A percentile compares a stretch with the other conserved stretches of the same genome.
Conservation (phyloP, 2,888 invertebrate genomes). For the Agonum fuliginosum region DNA sequence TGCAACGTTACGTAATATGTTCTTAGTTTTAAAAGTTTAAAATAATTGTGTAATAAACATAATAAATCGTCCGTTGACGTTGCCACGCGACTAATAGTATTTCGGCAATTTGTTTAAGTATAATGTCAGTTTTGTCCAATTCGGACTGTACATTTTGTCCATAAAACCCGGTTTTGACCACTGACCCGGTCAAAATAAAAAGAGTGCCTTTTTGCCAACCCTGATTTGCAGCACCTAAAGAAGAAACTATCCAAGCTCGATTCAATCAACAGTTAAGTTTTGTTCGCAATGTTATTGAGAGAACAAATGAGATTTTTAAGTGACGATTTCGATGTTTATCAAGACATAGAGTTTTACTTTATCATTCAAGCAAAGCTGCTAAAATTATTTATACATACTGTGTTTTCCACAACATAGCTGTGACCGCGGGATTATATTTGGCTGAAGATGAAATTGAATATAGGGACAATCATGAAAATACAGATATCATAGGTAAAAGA, state of each 20-base stretch:
- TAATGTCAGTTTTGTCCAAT: no score
- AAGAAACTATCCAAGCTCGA: conserved; percentile 1
- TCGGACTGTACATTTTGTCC: no score
- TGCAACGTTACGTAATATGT: no score
- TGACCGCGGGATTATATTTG: not conserved
- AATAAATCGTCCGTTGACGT: no score
- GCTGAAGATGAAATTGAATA: not conserved
- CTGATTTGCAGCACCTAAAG: not conserved
- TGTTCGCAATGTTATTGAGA: conserved; percentile 9
- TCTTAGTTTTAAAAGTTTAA: no score
- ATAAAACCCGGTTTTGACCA: no score
- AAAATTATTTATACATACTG: conserved; percentile 24
- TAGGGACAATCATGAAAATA: no score
- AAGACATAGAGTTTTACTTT: conserved; percentile 6
- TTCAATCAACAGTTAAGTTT: conserved; percentile 5
- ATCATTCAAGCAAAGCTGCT: conserved; percentile 21
- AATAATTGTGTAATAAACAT: no score
- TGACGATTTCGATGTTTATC: not conserved
- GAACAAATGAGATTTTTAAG: conserved; percentile 10
- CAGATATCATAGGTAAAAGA: not conserved
- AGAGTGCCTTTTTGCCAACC: no score
- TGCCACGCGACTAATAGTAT: no score
- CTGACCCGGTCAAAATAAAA: no score
- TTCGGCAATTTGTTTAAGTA: no score
- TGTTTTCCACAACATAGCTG: conserved; percentile 30